Evolutionary conservation across 1,140 invertebrate species (phyloP).

Genomic region (Diprion similis): DNA sequence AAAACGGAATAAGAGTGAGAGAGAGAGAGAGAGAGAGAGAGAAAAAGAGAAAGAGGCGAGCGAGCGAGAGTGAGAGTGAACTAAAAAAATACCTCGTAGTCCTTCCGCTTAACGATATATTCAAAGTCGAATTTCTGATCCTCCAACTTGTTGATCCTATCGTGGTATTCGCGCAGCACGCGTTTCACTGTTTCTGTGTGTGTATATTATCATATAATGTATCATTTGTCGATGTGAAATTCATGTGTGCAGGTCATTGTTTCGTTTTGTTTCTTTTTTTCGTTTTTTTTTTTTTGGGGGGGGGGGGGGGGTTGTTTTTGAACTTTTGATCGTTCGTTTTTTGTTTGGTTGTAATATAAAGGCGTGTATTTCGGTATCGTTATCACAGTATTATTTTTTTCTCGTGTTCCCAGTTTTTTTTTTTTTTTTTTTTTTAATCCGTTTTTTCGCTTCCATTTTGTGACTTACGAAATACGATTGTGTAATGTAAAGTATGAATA

Average conservation of each 20-base stretch:
- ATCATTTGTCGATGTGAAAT: no score
- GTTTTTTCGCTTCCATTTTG: not conserved
- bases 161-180: slow-evolving; percentile 87
- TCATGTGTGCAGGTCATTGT: no score
- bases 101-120: slow-evolving; percentile 96
- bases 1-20: slow-evolving; percentile 3
- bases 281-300: no score
- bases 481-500: not conserved
- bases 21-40: slow-evolving; percentile 6
- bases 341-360: not conserved
- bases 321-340: not conserved
- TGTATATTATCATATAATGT: slow-evolving; percentile 22
- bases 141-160: slow-evolving; percentile 87
- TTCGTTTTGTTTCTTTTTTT: no score
- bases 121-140: slow-evolving; percentile 98
- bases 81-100: slow-evolving; percentile 81
- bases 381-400: not conserved
- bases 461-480: not conserved
- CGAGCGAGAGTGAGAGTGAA: not conserved
- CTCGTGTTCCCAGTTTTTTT: not conserved
- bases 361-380: not conserved
- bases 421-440: not conserved
- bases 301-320: not conserved
- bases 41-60: slow-evolving; percentile 25
- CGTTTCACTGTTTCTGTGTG: slow-evolving; percentile 71